These are phyloP conservation scores for Drosophila lini DNA, from an alignment of 1,140 invertebrate genomes.

Conservation along the genomic window DNA sequence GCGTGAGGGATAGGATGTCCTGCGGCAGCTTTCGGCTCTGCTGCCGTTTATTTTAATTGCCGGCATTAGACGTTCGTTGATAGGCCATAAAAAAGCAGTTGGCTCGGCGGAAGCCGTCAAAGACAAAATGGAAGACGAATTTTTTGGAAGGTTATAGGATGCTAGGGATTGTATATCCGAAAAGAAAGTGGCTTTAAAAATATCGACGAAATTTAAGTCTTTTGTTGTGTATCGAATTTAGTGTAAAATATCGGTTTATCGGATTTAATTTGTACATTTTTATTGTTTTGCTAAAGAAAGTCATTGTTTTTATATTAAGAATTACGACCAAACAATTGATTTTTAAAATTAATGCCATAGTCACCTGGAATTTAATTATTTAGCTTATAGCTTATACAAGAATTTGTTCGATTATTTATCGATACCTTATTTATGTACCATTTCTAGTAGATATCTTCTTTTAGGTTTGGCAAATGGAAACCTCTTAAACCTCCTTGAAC, in stretches of 20 bases:
- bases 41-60: constrained; percentile 79
- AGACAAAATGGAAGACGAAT: constrained; percentile 16
- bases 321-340: too few species aligned
- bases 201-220: not conserved
- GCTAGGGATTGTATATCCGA: not conserved
- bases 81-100: constrained; percentile 71
- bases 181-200: not conserved
- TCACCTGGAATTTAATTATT: too few species aligned
- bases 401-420: not conserved
- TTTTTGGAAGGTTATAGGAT: constrained; percentile 1
- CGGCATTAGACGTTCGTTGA: constrained; percentile 72
- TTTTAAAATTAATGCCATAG: too few species aligned
- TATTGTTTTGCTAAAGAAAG: too few species aligned
- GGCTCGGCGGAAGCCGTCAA: constrained; percentile 9
- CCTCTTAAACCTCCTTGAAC: not conserved
- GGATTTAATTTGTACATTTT: not conserved
- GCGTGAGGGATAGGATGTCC: constrained; percentile 3
- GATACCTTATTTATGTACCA: not conserved
- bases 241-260: not conserved
- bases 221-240: too few species aligned
- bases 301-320: too few species aligned
- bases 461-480: constrained; percentile 2
- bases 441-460: constrained; percentile 6
- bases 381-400: too few species aligned
- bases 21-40: constrained; percentile 30